A percentile compares a stretch with the other conserved stretches of the same genome.
These are phyloP conservation scores for Aspidiotus destructor DNA, from an alignment of 2,888 invertebrate species.

Conservation along the genomic window DNA sequence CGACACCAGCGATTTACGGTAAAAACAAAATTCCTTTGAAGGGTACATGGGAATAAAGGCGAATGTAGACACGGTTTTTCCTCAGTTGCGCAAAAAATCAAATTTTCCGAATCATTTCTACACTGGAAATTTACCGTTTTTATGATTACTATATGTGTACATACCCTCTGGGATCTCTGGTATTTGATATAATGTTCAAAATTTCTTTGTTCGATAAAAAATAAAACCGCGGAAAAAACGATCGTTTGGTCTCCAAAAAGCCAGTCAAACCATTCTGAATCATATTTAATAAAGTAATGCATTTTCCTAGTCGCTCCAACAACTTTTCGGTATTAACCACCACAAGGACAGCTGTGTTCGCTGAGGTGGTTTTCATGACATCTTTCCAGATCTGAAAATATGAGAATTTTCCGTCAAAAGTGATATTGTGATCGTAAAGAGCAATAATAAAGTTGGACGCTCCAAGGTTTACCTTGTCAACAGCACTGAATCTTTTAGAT, in stretches of 20 bases:
- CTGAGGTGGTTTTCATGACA: constrained; percentile 73
- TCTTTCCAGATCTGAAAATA: constrained; percentile 74
- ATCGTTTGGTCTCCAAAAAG: constrained; percentile 78
- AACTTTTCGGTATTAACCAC: constrained; percentile 85
- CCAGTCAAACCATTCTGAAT: constrained; percentile 82
- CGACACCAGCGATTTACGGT: too few species aligned
- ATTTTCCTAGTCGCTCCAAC: constrained; percentile 57
- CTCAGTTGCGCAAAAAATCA: too few species aligned
- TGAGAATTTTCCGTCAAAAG: neutral
- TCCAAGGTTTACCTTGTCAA: constrained; percentile 72
- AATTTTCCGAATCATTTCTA: too few species aligned
- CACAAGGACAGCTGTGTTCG: constrained; percentile 70
- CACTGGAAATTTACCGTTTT: too few species aligned
- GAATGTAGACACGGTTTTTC: too few species aligned
- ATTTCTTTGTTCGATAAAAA: constrained; percentile 68
- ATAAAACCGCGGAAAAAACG: constrained; percentile 74
- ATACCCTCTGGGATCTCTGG: constrained; percentile 66
- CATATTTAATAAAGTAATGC: constrained; percentile 71
- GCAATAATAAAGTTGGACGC: neutral
- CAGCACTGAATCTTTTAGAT: constrained; percentile 78
- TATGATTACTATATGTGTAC: neutral
- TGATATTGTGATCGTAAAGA: neutral
- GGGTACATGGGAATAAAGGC: too few species aligned
- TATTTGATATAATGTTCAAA: constrained; percentile 76
- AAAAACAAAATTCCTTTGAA: too few species aligned